Conservation (phyloP, 1,140 invertebrate species). For the Trinorchestia longiramus region DNA sequence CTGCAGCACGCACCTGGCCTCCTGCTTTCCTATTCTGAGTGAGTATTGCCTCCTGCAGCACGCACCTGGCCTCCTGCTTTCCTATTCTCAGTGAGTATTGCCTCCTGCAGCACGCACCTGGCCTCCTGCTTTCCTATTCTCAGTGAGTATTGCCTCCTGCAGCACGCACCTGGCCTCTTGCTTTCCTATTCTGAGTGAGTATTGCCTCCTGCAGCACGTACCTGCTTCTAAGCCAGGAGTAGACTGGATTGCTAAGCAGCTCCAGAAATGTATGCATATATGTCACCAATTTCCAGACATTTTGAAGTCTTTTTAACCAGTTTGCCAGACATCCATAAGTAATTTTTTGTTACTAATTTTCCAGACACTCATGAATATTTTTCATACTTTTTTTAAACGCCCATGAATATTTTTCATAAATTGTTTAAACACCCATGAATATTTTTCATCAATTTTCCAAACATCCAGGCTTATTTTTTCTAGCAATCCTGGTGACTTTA, state of each 20-base stretch:
- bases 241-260: no score
- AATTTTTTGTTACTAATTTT: not conserved
- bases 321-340: no score
- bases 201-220: no score
- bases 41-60: not conserved
- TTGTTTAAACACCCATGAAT: no score
- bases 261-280: no score
- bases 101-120: conserved; percentile 14
- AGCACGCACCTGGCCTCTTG: not conserved
- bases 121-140: not conserved
- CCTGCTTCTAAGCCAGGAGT: no score
- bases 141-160: no score
- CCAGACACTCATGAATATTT: not conserved
- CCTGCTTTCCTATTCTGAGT: conserved; percentile 5
- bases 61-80: not conserved
- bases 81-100: not conserved
- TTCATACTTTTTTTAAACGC: no score
- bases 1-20: conserved; percentile 76
- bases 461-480: not conserved
- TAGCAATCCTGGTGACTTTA: not conserved
- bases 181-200: not conserved
- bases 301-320: no score
- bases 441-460: not conserved
- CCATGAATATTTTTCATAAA: no score
- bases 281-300: no score